A percentile compares a stretch with the other conserved stretches of the same genome.
These are phyloP conservation scores for Tetranychus cinnabarinus DNA, from an alignment of 1,140 invertebrate species.

Conservation along the genomic window DNA sequence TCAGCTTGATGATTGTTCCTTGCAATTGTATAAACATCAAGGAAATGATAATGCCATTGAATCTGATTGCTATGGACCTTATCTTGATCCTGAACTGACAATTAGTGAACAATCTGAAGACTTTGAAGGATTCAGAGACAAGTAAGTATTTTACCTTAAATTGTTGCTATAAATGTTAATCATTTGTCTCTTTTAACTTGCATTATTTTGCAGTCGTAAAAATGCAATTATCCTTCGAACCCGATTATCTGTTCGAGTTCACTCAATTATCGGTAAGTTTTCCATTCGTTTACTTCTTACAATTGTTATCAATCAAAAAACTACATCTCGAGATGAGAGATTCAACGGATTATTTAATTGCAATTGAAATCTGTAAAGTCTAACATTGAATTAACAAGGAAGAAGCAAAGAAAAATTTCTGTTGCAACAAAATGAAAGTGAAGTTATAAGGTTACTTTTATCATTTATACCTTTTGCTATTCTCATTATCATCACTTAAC, in stretches of 20 bases:
- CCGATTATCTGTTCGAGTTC: constrained; percentile 82
- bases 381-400: too few relatives aligned
- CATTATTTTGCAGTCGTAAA: constrained; percentile 46
- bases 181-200: neutral
- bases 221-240: constrained; percentile 87
- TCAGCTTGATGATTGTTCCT: constrained; percentile 80
- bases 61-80: constrained; percentile 71
- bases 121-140: constrained; percentile 73
- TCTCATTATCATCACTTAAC: too few relatives aligned
- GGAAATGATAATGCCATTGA: constrained; percentile 12
- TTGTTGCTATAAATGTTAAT: neutral
- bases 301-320: too few relatives aligned
- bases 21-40: constrained; percentile 73
- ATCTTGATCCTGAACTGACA: constrained; percentile 79
- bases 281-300: too few relatives aligned
- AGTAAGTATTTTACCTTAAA: constrained; percentile 37
- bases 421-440: too few relatives aligned
- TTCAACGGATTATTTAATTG: too few relatives aligned
- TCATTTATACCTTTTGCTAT: too few relatives aligned
- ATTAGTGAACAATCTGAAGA: constrained; percentile 86
- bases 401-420: too few relatives aligned
- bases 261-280: constrained; percentile 86
- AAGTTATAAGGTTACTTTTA: too few relatives aligned
- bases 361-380: too few relatives aligned
- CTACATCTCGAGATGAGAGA: too few relatives aligned